These are phyloP conservation scores for Varroa destructor DNA, from an alignment of 1,140 invertebrate genomes.

Conservation along the genomic window DNA sequence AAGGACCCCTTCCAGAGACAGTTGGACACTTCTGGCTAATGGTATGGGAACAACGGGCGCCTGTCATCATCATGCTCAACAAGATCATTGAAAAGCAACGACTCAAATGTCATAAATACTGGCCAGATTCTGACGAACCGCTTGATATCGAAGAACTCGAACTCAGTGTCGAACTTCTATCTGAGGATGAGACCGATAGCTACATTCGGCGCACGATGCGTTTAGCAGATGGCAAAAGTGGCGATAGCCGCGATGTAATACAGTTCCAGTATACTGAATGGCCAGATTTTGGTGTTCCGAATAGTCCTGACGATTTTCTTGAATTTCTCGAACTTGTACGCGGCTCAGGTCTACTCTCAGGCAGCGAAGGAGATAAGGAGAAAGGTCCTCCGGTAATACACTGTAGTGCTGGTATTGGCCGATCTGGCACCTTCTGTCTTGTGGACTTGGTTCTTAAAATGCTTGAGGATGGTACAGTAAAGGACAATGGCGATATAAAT, in stretches of 20 bases:
- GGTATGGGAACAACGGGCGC: conserved; percentile 42
- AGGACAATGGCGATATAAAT: conserved; percentile 53
- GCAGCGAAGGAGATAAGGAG: conserved; percentile 34
- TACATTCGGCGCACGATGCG: conserved; percentile 1
- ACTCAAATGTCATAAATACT: conserved; percentile 21
- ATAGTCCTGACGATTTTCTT: conserved; percentile 69
- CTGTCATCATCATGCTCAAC: conserved; percentile 43
- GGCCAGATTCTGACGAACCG: conserved; percentile 15
- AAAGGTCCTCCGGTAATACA: conserved; percentile 70
- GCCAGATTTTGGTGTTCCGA: conserved; percentile 95
- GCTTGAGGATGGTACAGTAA: conserved; percentile 43
- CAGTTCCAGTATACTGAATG: conserved; percentile 94
- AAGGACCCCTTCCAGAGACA: conserved; percentile 42
- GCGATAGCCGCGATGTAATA: conserved; percentile 51
- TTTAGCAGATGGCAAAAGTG: conserved; percentile 33
- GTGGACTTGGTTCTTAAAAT: conserved; percentile 55
- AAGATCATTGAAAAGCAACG: conserved; percentile 40
- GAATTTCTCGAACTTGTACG: conserved; percentile 40
- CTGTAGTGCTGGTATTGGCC: conserved; percentile 92
- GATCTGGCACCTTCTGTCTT: conserved; percentile 91
- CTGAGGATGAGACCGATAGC: conserved; percentile 15
- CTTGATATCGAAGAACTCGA: conserved; percentile 6
- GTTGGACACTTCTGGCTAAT: conserved; percentile 44
- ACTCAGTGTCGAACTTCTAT: conserved; percentile 11
- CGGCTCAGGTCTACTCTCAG: conserved; percentile 34